Conservation (phyloP, 2,888 invertebrate species). For the Dasysyrphus tricinctus region DNA sequence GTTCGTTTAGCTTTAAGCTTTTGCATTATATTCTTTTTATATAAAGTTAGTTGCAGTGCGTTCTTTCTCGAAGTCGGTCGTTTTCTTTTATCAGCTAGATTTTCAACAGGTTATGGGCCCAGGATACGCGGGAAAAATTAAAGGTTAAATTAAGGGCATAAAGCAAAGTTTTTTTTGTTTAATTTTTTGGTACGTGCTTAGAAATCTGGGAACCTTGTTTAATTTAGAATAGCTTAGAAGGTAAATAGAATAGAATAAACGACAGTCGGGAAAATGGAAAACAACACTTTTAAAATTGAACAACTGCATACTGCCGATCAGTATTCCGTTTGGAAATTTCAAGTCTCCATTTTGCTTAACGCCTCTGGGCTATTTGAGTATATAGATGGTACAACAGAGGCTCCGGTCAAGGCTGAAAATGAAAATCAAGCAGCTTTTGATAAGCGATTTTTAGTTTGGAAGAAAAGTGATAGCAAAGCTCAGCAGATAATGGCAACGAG, state of each 20-base stretch:
- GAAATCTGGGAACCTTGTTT: neutral
- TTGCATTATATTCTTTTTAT: too few species aligned
- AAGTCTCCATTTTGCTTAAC: slow-evolving; percentile 21
- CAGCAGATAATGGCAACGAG: slow-evolving; percentile 26
- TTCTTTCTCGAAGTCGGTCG: too few species aligned
- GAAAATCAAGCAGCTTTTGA: neutral
- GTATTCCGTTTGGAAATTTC: slow-evolving; percentile 39
- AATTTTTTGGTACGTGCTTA: neutral
- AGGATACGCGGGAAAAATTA: too few species aligned
- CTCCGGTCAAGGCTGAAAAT: slow-evolving; percentile 4
- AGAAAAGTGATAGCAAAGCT: slow-evolving; percentile 32
- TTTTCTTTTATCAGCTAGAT: too few species aligned
- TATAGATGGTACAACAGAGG: neutral
- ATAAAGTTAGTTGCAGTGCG: too few species aligned
- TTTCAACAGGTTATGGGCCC: too few species aligned
- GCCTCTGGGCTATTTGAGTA: slow-evolving; percentile 9
- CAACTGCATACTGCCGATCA: too few species aligned
- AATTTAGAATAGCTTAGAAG: too few species aligned
- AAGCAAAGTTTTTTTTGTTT: too few species aligned
- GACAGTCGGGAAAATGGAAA: slow-evolving; percentile 5
- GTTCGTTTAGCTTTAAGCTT: too few species aligned
- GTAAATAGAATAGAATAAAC: neutral
- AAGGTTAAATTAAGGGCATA: too few species aligned
- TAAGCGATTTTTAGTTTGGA: too few species aligned
- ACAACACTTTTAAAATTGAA: slow-evolving; percentile 14